Base-by-base conservation (phyloP, 2,113 vertebrate genomes). In the Recurvirostra avosetta region DNA sequence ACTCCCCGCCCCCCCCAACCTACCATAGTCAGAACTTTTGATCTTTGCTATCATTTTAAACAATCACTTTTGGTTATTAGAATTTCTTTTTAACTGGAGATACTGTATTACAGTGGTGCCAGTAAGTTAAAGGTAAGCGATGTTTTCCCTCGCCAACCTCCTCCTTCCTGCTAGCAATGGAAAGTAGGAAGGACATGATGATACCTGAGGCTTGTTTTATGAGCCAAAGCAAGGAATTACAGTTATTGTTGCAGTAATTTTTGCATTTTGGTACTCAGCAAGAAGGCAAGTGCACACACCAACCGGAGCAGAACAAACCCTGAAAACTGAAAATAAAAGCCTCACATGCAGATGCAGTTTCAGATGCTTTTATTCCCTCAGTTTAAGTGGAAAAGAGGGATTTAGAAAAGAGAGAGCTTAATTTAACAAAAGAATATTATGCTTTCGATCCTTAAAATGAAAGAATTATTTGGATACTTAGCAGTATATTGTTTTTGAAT, bases 401-500 rank as follows among this genome's bases (percentile, higher is more conserved):
- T 79, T 92, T 93, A 66, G 23, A 43, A 94, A 81, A 89, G 63
- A 15, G 5, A 80, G 76, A 53, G 53, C 32, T 95, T 95, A 93
- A 90, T 95, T 92, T 94, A 92, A 75, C 72, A 83, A 75, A 96
- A 94, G 91, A 94, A 90, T 94, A 89, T 91, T 94, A 91, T 87
- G 72, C 66, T 78, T 25, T 26, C 6, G 8, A 83, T 95, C 80
- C 90, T 86, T 93, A 80, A 72, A 91, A 88, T 95, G 94, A 98
- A 96, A 93, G 92, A 96, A 94, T 95, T 91, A 94, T 94, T 95
- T 95, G 87, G 85, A 90, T 97, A 93, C 90, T 95, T 96, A 92
- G 82, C 79, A 80, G 75, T 66, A 70, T 61, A 94, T 88, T 78
- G 92, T 95, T 96, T 98, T 96, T 97, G 97, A 98, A 98, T 98